Base-by-base conservation (phyloP, 2,113 vertebrate species). In the Pyxicephalus adspersus region DNA sequence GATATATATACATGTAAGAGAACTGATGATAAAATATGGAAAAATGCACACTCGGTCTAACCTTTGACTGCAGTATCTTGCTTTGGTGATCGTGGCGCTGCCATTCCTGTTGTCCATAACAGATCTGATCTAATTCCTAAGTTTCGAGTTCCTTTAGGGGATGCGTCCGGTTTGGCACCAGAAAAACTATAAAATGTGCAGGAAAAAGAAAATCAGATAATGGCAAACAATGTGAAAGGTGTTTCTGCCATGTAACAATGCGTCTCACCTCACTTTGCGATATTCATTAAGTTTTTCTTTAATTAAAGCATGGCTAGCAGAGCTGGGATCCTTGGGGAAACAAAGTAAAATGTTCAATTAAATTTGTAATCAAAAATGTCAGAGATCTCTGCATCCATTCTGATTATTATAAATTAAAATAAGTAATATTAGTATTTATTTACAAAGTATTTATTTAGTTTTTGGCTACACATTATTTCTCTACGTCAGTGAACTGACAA, bases 201-300 rank as follows among this genome's bases (percentile, higher is more conserved):
- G 23, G n/a, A n/a, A 74, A 4, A 31, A 4, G n/a, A 38, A 20
- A 9, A 38, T 60, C 17, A 58, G 29, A 17, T n/a, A 34, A 3
- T 3, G 9, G 7, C 16, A 34, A 45, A 45, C 15, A 45, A 45
- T 13, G 38, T 8, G 1, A n/a, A 22, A n/a, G 9, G 13, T 34
- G 64, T 22, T 2, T 58, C 54, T 73, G 17, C 45, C 28, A 6
- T n/a, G 13, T 6, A 50, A 22, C 1, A 18, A 0, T 45, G 11
- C 51, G 77, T 63, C 89, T 84, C 87, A 94, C 92, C 92, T 93
- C 85, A 94, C 90, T 91, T 98, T 98, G 64, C 95, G 93, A 90
- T 99, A 99, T 87, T 98, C 96, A 34, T 98, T 98, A 86, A 99
- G 93, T 87, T 97, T 99, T 92, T 98, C 98, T 86, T 90, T 98